Percentiles rank a stretch among this genome's conserved stretches.
Evolutionary conservation across 2,113 vertebrate genomes (phyloP).

Genomic region (Fregetta grallaria): DNA sequence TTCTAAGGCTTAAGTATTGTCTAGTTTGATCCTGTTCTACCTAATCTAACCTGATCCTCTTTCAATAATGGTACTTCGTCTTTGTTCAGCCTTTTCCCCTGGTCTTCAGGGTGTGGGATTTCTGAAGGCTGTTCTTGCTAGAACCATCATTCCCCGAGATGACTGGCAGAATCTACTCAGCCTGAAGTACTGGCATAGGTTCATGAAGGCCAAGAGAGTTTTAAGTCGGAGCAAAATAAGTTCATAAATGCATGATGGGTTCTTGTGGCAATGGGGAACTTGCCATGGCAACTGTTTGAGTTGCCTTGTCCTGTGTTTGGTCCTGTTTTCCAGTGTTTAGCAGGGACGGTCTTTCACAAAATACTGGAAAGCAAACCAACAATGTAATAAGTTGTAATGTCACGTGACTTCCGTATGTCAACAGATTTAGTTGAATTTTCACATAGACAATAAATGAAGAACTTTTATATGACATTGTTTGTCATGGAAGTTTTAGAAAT

Average conservation of each 20-base stretch:
- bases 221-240: background rate
- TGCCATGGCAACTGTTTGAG: background rate
- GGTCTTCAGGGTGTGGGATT: background rate
- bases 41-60: background rate
- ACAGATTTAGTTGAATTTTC: background rate
- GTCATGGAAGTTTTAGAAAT: background rate
- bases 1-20: background rate
- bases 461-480: background rate
- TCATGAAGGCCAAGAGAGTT: background rate
- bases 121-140: background rate
- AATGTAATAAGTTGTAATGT: background rate
- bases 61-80: background rate
- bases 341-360: background rate
- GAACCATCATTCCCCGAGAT: background rate
- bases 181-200: background rate
- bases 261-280: background rate
- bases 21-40: background rate
- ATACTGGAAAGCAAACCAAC: background rate
- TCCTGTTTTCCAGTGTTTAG: background rate
- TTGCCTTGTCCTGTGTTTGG: background rate
- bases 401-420: background rate
- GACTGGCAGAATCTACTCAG: background rate
- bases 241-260: background rate
- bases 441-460: background rate
- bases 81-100: background rate